A percentile compares a stretch with the other conserved stretches of the same genome.
Conservation (phyloP, 2,888 invertebrate genomes). For the Nudaria mundana region DNA sequence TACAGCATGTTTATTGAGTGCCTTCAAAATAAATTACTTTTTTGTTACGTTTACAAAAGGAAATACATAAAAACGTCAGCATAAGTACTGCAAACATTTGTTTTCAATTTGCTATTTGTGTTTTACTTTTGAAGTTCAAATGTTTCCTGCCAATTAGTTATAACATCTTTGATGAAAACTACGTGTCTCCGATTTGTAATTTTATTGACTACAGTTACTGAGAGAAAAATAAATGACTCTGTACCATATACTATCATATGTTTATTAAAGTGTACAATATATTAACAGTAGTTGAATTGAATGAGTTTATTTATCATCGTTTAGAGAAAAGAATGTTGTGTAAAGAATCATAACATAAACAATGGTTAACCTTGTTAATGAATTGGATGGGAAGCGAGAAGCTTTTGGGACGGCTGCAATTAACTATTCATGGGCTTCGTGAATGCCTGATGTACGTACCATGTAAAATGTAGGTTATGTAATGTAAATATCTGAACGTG, state of each 20-base stretch:
- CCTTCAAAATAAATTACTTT: not conserved
- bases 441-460: too few relatives aligned
- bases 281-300: too few relatives aligned
- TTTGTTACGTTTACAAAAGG: not conserved
- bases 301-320: constrained; percentile 24
- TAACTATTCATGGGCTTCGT: too few relatives aligned
- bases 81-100: not conserved
- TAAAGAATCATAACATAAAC: constrained; percentile 46
- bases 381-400: too few relatives aligned
- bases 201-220: too few relatives aligned
- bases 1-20: constrained; percentile 3
- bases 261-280: too few relatives aligned
- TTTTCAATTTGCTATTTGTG: not conserved
- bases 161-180: constrained; percentile 26
- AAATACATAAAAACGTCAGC: not conserved
- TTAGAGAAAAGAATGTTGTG: constrained; percentile 36
- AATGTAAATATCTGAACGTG: too few relatives aligned
- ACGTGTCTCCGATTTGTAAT: constrained; percentile 14
- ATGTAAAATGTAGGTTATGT: too few relatives aligned
- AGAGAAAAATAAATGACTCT: too few relatives aligned
- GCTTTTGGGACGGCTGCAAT: too few relatives aligned
- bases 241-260: not conserved
- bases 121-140: not conserved
- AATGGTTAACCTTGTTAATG: constrained; percentile 74
- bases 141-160: constrained; percentile 30